Conservation (phyloP, 2,888 invertebrate genomes). For the Charanyca ferruginea region DNA sequence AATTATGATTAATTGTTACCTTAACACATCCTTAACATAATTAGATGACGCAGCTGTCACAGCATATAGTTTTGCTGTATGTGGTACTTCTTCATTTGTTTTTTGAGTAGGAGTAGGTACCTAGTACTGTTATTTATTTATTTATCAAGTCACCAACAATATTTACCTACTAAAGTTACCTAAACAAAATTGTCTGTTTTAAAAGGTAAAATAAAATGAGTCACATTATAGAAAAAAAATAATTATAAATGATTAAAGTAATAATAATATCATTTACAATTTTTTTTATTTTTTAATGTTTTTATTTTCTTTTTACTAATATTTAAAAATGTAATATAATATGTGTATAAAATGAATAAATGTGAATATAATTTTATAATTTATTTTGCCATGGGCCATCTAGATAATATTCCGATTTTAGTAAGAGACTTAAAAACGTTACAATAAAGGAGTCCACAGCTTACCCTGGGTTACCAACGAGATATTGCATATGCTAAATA, state of each 20-base stretch:
- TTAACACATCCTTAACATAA: background rate
- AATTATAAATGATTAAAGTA: too few relatives aligned
- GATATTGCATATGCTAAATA: constrained; percentile 50
- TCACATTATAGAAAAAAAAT: background rate
- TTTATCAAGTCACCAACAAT: background rate
- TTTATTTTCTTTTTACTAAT: too few relatives aligned
- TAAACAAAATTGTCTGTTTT: background rate
- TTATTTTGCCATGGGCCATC: background rate
- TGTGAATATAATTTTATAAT: too few relatives aligned
- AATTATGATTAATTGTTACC: background rate
- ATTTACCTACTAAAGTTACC: background rate
- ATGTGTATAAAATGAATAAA: too few relatives aligned
- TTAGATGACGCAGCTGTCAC: background rate
- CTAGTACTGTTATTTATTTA: background rate
- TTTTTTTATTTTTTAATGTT: too few relatives aligned
- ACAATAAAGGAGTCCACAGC: constrained; percentile 17
- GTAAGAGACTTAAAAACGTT: background rate
- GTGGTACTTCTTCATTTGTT: background rate
- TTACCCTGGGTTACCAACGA: constrained; percentile 15
- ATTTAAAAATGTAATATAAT: too few relatives aligned
- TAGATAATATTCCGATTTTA: background rate
- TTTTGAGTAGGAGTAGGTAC: background rate
- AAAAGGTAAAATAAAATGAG: background rate
- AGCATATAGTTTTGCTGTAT: background rate
- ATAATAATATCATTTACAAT: too few relatives aligned